Evolutionary conservation across 2,888 invertebrate genomes (phyloP).

Genomic region (Xanthorhoe spadicearia): DNA sequence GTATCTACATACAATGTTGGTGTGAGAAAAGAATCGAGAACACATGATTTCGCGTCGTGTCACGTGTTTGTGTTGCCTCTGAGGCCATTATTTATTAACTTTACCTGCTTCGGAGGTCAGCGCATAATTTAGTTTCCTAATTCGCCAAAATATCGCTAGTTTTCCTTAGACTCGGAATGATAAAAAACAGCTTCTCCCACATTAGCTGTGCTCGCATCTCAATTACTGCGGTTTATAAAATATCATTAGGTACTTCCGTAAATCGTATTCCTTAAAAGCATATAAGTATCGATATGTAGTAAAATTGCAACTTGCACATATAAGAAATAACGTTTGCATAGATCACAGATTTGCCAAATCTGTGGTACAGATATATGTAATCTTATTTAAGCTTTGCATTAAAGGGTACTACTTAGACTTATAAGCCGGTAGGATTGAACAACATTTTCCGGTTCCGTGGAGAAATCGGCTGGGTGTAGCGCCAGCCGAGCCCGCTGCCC

Average conservation of each 20-base stretch:
- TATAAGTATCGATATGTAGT: background rate
- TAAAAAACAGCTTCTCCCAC: no score
- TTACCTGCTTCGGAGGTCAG: conserved; percentile 1
- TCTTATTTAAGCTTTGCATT: no score
- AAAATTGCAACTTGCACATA: no score
- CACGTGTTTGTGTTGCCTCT: background rate
- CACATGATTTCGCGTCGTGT: background rate
- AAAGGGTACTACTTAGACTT: background rate
- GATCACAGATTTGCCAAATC: no score
- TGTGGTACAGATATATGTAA: no score
- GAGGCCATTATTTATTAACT: background rate
- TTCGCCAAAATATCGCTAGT: background rate
- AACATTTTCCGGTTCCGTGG: conserved; percentile 11
- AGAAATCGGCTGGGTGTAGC: conserved; percentile 6
- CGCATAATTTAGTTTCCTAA: background rate
- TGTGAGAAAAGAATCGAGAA: background rate
- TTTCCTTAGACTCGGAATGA: background rate
- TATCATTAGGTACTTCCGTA: no score
- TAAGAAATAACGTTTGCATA: no score
- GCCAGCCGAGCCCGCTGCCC: background rate
- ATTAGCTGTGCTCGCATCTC: background rate
- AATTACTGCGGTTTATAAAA: background rate
- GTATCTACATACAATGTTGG: no score
- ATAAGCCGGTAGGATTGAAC: background rate
- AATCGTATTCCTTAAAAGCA: no score